These are phyloP conservation scores for Caiman crocodilus DNA, from an alignment of 2,797 vertebrate species.

Conservation along the genomic window DNA sequence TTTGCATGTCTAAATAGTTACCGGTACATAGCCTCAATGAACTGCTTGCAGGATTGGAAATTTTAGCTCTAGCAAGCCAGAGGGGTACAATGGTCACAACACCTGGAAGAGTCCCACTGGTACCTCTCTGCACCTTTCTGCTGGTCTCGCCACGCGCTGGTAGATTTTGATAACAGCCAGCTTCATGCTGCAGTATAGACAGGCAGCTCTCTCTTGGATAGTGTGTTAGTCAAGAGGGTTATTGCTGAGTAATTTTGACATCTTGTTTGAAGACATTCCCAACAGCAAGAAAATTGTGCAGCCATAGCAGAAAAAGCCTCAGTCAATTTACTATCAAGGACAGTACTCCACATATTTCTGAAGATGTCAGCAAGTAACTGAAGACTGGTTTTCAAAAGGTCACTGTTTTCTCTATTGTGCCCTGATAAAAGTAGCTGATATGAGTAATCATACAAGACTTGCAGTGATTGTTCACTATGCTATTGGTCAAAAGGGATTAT, in stretches of 20 bases:
- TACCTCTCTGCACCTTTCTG: neutral
- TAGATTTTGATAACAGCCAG: neutral
- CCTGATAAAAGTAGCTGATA: neutral
- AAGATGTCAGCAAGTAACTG: conserved; percentile 50
- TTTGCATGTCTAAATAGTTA: neutral
- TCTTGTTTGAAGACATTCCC: conserved; percentile 33
- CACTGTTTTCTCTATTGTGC: neutral
- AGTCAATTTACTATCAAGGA: conserved; percentile 46
- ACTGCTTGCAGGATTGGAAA: neutral
- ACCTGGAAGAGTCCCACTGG: neutral
- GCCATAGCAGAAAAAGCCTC: neutral
- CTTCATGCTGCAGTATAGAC: neutral
- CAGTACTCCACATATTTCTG: conserved; percentile 36
- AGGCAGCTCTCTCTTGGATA: conserved; percentile 7
- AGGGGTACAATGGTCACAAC: neutral
- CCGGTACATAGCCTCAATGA: neutral
- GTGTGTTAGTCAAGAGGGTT: conserved; percentile 44
- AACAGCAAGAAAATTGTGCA: conserved; percentile 49
- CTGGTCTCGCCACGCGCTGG: neutral
- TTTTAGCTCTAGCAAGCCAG: neutral
- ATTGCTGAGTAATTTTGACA: conserved; percentile 39
- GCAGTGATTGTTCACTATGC: neutral
- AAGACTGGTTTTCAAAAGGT: conserved; percentile 14
- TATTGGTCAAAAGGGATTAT: conserved; percentile 49
- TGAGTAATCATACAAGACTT: neutral